A percentile compares a stretch with the other conserved stretches of the same genome.
Conservation (phyloP, 1,140 invertebrate genomes). For the Campoletis sonorensis region DNA sequence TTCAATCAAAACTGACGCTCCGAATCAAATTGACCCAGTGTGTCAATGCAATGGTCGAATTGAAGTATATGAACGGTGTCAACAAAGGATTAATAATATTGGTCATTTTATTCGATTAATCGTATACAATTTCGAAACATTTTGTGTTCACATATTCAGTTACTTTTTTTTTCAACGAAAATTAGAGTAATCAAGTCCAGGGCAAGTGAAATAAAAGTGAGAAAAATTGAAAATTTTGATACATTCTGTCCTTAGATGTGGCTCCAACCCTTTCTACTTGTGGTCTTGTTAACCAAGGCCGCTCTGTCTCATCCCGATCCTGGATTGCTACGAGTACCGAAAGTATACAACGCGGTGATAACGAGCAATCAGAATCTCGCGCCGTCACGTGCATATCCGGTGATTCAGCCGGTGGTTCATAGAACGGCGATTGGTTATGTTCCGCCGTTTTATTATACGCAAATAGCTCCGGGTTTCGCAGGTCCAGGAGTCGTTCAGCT, state of each 20-base stretch:
- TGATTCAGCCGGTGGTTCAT: conserved; percentile 83
- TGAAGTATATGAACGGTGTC: too few species aligned
- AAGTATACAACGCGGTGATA: conserved; percentile 86
- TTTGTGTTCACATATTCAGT: too few species aligned
- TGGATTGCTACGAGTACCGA: conserved; percentile 76
- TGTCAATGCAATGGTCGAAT: too few species aligned
- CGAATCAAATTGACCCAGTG: too few species aligned
- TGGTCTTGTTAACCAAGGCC: neutral
- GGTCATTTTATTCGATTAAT: too few species aligned
- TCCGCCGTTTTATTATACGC: conserved; percentile 71
- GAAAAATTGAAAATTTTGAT: neutral
- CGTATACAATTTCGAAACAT: too few species aligned
- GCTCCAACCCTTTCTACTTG: conserved; percentile 51
- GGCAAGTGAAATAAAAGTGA: too few species aligned
- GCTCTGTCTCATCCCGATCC: neutral
- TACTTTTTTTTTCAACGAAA: too few species aligned
- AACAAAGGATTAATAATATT: too few species aligned
- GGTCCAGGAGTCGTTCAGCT: conserved; percentile 57
- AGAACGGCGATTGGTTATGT: conserved; percentile 78
- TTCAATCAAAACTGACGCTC: too few species aligned
- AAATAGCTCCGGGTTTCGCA: conserved; percentile 60
- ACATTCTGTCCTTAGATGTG: conserved; percentile 58
- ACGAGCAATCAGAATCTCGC: conserved; percentile 85
- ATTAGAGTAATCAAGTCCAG: too few species aligned
- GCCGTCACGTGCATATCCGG: conserved; percentile 84